Evolutionary conservation across 2,113 vertebrate genomes (phyloP).

Genomic region (Taurulus bubalis): DNA sequence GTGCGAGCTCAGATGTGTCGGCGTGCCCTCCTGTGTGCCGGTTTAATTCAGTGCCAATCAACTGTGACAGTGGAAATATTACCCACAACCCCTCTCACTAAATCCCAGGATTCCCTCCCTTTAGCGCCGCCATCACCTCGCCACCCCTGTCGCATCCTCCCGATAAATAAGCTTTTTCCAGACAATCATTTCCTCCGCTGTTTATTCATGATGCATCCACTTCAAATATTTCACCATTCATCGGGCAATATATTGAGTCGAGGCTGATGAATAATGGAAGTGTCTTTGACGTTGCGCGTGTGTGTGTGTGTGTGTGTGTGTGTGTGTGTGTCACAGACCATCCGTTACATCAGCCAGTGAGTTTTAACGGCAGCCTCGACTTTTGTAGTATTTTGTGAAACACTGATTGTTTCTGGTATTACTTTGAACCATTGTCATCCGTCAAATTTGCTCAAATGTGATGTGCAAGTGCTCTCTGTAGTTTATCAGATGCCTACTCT

Average conservation of each 20-base stretch:
- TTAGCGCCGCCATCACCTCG: constrained; percentile 1
- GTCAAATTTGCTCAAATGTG: constrained; percentile 67
- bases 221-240: constrained; percentile 52
- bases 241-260: constrained; percentile 36
- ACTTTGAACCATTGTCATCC: constrained; percentile 59
- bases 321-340: constrained; percentile 12
- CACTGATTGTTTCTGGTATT: constrained; percentile 54
- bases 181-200: constrained; percentile 54
- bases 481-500: constrained; percentile 43
- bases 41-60: constrained; percentile 69
- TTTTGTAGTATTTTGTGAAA: constrained; percentile 57
- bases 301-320: constrained; percentile 18
- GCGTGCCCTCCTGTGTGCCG: constrained; percentile 24
- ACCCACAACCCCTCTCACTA: constrained; percentile 55
- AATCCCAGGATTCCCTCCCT: constrained; percentile 42
- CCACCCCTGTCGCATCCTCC: constrained; percentile 7
- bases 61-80: constrained; percentile 73
- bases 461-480: constrained; percentile 34
- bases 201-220: constrained; percentile 55
- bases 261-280: constrained; percentile 50
- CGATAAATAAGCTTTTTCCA: constrained; percentile 64
- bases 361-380: constrained; percentile 15
- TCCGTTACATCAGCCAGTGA: constrained; percentile 23
- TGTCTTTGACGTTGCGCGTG: background rate
- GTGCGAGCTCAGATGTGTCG: constrained; percentile 21